Conservation (phyloP, 2,797 vertebrate species). For the Linurgus olivaceus region DNA sequence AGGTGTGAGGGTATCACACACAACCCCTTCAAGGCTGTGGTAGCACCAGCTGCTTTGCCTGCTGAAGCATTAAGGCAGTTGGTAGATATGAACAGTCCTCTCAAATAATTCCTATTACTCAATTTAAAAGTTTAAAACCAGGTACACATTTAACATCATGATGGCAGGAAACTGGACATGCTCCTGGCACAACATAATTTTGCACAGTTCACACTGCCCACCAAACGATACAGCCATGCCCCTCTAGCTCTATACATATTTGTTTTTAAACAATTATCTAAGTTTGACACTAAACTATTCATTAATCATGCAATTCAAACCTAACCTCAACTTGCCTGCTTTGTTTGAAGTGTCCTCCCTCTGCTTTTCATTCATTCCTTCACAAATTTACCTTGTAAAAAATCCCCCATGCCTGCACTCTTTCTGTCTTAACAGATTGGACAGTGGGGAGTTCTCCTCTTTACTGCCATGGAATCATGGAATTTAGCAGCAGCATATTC, state of each 20-base stretch:
- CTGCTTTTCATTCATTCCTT: not conserved
- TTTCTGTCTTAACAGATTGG: not conserved
- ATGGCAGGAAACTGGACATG: not conserved
- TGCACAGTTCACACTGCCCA: not conserved
- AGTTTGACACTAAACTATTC: not conserved
- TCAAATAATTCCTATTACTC: not conserved
- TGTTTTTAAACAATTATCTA: not conserved
- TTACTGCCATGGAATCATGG: not conserved
- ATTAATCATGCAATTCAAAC: not conserved
- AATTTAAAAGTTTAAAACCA: not conserved
- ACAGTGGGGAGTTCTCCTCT: not conserved
- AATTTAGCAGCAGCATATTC: not conserved
- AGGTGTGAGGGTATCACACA: not conserved
- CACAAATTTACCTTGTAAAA: not conserved
- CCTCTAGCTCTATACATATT: not conserved
- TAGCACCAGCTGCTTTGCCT: not conserved
- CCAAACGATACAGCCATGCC: fast-evolving
- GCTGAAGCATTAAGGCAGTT: not conserved
- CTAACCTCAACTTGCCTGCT: not conserved
- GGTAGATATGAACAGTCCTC: not conserved
- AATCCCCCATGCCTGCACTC: not conserved
- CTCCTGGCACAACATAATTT: not conserved
- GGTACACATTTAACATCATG: not conserved
- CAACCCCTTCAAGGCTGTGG: not conserved
- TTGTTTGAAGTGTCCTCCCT: not conserved